These are phyloP conservation scores for Noctua fimbriata DNA, from an alignment of 2,888 invertebrate species.

Conservation along the genomic window DNA sequence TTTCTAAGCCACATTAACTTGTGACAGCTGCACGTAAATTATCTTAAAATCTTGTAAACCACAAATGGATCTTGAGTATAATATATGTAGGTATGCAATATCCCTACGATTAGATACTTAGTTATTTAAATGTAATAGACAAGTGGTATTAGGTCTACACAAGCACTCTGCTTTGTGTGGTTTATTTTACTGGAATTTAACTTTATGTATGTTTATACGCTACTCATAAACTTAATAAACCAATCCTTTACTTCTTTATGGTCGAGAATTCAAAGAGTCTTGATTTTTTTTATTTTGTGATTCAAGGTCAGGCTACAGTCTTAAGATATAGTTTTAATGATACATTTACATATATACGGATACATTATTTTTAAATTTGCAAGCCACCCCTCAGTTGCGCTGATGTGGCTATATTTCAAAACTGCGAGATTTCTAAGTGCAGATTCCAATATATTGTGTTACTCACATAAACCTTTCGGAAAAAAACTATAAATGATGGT, in stretches of 20 bases:
- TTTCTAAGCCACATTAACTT: slow-evolving; percentile 9
- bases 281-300: neutral
- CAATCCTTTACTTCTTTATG: neutral
- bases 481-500: neutral
- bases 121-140: slow-evolving; percentile 41
- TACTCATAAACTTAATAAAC: neutral
- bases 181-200: neutral
- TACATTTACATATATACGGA: neutral
- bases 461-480: no score
- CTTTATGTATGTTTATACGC: no score
- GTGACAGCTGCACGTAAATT: slow-evolving; percentile 12
- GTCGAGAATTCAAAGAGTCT: slow-evolving; percentile 1
- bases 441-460: neutral
- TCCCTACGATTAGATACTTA: slow-evolving; percentile 11
- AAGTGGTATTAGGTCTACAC: slow-evolving; percentile 12
- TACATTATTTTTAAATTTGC: neutral
- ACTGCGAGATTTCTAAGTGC: neutral
- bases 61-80: slow-evolving; percentile 39
- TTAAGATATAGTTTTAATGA: neutral
- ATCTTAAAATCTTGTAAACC: slow-evolving; percentile 35
- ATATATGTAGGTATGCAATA: slow-evolving; percentile 5
- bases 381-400: neutral
- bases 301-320: neutral
- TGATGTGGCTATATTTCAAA: neutral
- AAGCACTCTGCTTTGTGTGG: slow-evolving; percentile 1